Evolutionary conservation across 1,140 invertebrate genomes (phyloP).

Genomic region (Adoxophyes honmai): DNA sequence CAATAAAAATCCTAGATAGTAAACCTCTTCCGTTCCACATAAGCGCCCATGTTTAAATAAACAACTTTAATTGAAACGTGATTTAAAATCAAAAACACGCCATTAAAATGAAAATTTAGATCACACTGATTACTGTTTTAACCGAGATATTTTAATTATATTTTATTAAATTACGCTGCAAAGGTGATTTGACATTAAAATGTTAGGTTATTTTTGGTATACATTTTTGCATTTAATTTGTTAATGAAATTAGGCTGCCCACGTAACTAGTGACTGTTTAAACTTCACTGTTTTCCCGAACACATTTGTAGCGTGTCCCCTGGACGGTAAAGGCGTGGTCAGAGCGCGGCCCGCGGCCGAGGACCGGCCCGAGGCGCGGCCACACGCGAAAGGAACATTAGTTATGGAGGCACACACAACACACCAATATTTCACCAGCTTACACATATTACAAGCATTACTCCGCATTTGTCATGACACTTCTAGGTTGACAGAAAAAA

Average conservation of each 20-base stretch:
- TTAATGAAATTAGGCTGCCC: too few relatives aligned
- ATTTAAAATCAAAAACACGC: background rate
- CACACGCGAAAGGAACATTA: constrained; percentile 66
- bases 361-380: constrained; percentile 40
- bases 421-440: constrained; percentile 56
- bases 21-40: constrained; percentile 12
- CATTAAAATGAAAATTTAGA: background rate
- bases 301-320: background rate
- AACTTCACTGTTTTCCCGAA: constrained; percentile 1
- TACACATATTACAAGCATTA: constrained; percentile 63
- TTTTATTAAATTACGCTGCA: too few relatives aligned
- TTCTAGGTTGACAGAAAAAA: constrained; percentile 16
- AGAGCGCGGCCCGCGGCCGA: constrained; percentile 22
- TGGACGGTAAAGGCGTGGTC: constrained; percentile 44
- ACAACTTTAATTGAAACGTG: background rate
- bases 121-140: too few relatives aligned
- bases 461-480: constrained; percentile 13
- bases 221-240: too few relatives aligned
- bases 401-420: constrained; percentile 18
- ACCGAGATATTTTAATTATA: too few relatives aligned
- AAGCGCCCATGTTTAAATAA: constrained; percentile 5
- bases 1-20: constrained; percentile 5
- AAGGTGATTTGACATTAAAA: too few relatives aligned
- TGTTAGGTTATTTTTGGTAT: too few relatives aligned
- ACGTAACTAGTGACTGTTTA: background rate